Base-by-base conservation (phyloP, 2,113 vertebrate genomes). In the Oreochromis spilurus region DNA sequence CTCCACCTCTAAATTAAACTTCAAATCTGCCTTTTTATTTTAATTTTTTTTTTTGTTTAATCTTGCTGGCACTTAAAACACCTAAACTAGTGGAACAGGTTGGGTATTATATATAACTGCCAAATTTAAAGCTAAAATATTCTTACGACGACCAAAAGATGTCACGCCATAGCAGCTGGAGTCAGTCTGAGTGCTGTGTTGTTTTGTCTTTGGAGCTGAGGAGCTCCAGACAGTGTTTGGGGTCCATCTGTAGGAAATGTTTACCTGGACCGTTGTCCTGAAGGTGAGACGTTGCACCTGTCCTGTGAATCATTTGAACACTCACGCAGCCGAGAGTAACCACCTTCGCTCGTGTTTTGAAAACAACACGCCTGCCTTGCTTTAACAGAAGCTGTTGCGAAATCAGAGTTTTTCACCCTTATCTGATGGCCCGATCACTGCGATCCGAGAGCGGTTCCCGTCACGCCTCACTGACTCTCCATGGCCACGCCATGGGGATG, bases 301-400 rank as follows among this genome's bases (percentile, higher is more conserved):
- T 54, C 82, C 53, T 81, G 78, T 75, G 78, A 78, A 54, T 85
- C 43, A 82, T 79, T 72, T 85, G 79, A 48, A 85, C 92, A 84
- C 48, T 62, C 57, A 77, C 36, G 81, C 48, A 79, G 45, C 21
- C 79, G 17, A 58, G 84, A 87, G 82, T 77, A 79, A 80, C 83
- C 88, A 82, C 85, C 90, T 83, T 67, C 52, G 36, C 38, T 85
- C 52, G 52, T 95, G 93, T 96, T 95, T 87, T 95, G 81, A 84
- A 90, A 94, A 93, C 87, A 93, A 57, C 83, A 84, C 65, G 77
- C 89, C 93, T 19, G 38, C 72, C 81, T 92, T 72, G 10, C 90
- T 94, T 84, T 24, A 91, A 92, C 93, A 57, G 88, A 84, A 85
- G 45, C 62, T 94, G 94, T 95, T 95, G 92, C 83, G 94, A 93